phyloP scores from a whole-genome alignment of 2,888 invertebrate genomes.

The Clistopyga incitator region DNA sequence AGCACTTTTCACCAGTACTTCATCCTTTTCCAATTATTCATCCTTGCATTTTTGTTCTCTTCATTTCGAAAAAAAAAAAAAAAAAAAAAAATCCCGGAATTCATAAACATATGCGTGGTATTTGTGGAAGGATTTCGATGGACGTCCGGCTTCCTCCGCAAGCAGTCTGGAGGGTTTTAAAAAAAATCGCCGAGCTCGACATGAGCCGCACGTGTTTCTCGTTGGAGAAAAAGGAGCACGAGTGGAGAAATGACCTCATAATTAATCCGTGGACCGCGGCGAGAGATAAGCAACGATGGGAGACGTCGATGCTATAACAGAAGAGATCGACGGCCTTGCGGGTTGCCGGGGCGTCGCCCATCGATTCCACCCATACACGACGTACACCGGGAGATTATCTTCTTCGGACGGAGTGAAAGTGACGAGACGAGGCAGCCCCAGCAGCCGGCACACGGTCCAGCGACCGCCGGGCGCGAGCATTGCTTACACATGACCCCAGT shows the following conservation, averaged over 20 bases:
- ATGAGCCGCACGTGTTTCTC: constrained; percentile 35
- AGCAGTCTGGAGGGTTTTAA: constrained; percentile 12
- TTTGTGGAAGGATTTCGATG: constrained; percentile 37
- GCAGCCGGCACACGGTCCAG: constrained; percentile 58
- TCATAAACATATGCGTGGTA: constrained; percentile 18
- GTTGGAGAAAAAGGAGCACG: not conserved
- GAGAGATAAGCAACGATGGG: constrained; percentile 16
- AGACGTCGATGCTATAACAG: constrained; percentile 30
- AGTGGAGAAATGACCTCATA: constrained; percentile 44
- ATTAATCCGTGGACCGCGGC: constrained; percentile 39
- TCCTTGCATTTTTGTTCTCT: not conserved
- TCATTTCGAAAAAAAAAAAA: not conserved
- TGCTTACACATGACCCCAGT: constrained; percentile 35
- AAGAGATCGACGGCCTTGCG: constrained; percentile 64
- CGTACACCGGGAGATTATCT: constrained; percentile 62
- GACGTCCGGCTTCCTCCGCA: constrained; percentile 22
- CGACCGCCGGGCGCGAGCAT: constrained; percentile 36
- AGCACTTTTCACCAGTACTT: not conserved
- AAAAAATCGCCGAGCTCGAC: constrained; percentile 28
- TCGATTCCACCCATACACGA: constrained; percentile 49
- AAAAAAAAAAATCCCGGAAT: too few species aligned
- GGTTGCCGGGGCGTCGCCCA: constrained; percentile 64
- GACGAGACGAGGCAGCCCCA: constrained; percentile 66
- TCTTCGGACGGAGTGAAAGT: constrained; percentile 74
- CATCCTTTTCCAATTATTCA: not conserved